Base-by-base conservation (phyloP, 2,888 invertebrate genomes). In the Troides aeacus region DNA sequence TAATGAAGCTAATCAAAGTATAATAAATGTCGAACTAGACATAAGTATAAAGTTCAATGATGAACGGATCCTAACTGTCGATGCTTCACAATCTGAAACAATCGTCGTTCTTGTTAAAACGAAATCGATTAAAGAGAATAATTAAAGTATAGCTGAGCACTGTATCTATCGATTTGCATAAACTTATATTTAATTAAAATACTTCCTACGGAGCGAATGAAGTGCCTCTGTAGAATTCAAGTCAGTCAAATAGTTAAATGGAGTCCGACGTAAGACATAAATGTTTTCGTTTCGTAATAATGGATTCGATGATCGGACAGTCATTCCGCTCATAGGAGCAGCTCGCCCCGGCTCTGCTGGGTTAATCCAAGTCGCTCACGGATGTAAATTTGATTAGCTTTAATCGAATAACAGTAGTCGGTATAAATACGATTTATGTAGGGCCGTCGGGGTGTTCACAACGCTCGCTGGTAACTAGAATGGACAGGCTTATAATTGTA, bases 321-420 rank as follows among this genome's bases (percentile, higher is more conserved):
- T 66, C 59, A 66, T 66, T 63, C 17, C 60, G 62, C 42, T 53
- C 42, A 60, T 39, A 62, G 66, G 59, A 39, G 36, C 53, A 59
- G 57, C 67, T 62, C 66, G 58, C 36, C 57, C 66, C 46, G 62
- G 72, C 73, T 72, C 74, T 62, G 72, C 73, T 73, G 62, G 70
- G 72, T 74, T 75, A 75, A 74, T 74, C 72, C 71, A 64, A 73
- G 53, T 66, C 60, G 64, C 64, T 72, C 67, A 59, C 73, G 73
- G 75, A 77, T 76, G 76, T 74, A 74, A 75, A 73, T 74, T 76
- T 76, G 73, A 76, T 76, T 74, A 73, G 65, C 62, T 69, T 72
- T 74, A 76, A 75, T 76, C 72, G 77, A 75, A 73, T 76, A 77
- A 75, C 76, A 73, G 76, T 76, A 74, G 72, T 74, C 59, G 69